A percentile compares a stretch with the other conserved stretches of the same genome.
phyloP scores from a whole-genome alignment of 2,888 invertebrate species.

The Fragum whitleyi region DNA sequence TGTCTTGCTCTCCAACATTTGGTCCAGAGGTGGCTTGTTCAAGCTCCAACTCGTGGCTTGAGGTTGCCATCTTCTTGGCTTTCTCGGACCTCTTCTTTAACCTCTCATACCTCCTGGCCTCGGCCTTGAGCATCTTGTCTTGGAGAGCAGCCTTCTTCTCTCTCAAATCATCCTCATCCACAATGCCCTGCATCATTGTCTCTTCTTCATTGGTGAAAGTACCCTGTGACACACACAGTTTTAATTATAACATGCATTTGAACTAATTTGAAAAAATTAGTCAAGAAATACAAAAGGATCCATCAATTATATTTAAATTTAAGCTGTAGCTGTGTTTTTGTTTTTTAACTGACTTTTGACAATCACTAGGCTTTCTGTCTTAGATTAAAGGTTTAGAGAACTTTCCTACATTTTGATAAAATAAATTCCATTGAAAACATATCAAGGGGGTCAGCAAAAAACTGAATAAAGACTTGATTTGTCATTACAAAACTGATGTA shows the following conservation, averaged over 20 bases:
- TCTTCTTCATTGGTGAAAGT: constrained; percentile 7
- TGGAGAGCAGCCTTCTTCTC: not conserved
- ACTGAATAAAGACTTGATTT: no score
- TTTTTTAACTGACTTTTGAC: not conserved
- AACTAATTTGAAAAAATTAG: not conserved
- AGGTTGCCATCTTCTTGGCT: constrained; percentile 1
- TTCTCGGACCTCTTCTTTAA: not conserved
- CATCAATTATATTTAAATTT: no score
- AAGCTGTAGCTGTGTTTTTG: not conserved
- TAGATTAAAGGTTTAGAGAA: no score
- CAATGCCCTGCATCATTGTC: not conserved
- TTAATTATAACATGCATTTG: not conserved
- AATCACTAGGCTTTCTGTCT: no score
- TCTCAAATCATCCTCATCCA: not conserved
- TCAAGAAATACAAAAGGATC: not conserved
- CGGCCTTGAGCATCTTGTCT: not conserved
- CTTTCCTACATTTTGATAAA: no score
- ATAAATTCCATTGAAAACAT: no score
- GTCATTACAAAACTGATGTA: no score
- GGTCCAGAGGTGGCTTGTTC: not conserved
- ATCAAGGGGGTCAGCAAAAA: no score
- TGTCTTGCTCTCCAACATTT: no score
- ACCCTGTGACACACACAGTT: not conserved
- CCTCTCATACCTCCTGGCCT: not conserved
- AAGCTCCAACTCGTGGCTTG: not conserved